Evolutionary conservation across 2,113 vertebrate species (phyloP), one percentile per base, ranked within the genome.

Genomic region (Trematomus loennbergii): DNA sequence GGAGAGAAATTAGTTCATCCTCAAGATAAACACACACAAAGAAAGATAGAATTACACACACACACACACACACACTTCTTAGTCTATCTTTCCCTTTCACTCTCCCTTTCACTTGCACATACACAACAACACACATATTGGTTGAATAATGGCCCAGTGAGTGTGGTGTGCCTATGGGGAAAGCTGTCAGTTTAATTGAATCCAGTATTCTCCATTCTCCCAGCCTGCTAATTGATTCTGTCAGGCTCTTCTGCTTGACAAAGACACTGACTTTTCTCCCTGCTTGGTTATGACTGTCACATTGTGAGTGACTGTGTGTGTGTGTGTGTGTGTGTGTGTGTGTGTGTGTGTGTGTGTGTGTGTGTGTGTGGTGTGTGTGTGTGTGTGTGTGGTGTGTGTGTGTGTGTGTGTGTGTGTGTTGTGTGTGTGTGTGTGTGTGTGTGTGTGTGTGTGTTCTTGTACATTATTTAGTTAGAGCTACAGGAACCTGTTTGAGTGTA

Each of bases 141-240:
- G 90, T 72, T 89, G 85, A 90, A 93, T 93, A 93, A 93, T 91
- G 85, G 85, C 90, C 82, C 87, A 87, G 89, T 82, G 87, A 90
- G 88, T 68, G 88, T 68, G 75, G 81, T 87, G 77, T 83, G 92
- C 90, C 93, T 89, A 87, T 91, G 87, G 91, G 91, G 82, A 67
- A 91, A 90, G 91, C 90, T 93, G 93, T 93, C 93, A 92, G 78
- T 93, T 92, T 94, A 93, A 94, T 94, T 94, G 91, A 93, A 93
- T 91, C 87, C 86, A 84, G 88, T 89, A 88, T 93, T 90, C 89
- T 91, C 91, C 71, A 77, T 91, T 91, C 87, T 90, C 87, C 88
- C 90, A 85, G 84, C 76, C 82, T 83, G 87, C 90, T 94, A 94
- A 94, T 94, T 94, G 91, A 92, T 93, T 94, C 88, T 92, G 93